These are phyloP conservation scores for Tachina fera DNA, from an alignment of 2,888 invertebrate species.

Conservation along the genomic window DNA sequence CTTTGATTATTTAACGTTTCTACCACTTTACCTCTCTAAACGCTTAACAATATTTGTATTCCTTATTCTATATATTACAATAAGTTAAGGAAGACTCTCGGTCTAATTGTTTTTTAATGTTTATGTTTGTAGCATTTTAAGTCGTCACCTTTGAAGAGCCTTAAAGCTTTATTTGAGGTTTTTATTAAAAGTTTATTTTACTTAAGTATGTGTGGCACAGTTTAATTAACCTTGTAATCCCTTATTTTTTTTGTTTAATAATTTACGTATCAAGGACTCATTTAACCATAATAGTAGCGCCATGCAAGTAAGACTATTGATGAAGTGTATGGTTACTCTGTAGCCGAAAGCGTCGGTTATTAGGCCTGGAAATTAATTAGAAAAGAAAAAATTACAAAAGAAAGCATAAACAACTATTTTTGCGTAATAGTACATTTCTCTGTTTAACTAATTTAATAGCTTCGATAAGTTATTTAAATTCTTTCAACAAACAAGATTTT, in stretches of 20 bases:
- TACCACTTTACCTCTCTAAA: background rate
- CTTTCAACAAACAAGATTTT: too few relatives aligned
- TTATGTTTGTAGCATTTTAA: constrained; percentile 19
- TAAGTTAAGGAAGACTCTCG: constrained; percentile 47
- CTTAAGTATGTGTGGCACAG: background rate
- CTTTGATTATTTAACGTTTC: too few relatives aligned
- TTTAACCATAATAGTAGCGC: constrained; percentile 77
- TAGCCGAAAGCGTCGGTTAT: constrained; percentile 78
- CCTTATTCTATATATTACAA: constrained; percentile 26
- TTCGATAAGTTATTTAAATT: too few relatives aligned
- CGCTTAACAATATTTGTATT: background rate
- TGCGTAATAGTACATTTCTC: too few relatives aligned
- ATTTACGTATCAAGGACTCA: constrained; percentile 76
- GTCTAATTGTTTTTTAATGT: constrained; percentile 1
- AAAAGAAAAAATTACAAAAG: constrained; percentile 74
- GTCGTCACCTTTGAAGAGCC: constrained; percentile 7
- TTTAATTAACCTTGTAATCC: constrained; percentile 33
- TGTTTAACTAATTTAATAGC: too few relatives aligned
- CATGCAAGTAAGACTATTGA: constrained; percentile 76
- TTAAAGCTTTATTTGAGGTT: constrained; percentile 42
- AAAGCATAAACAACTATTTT: too few relatives aligned
- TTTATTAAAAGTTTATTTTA: background rate
- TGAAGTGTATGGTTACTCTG: constrained; percentile 77
- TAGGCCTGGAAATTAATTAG: constrained; percentile 72
- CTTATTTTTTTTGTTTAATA: constrained; percentile 69